Conservation (phyloP, 2,888 invertebrate species). For the Lomographa bimaculata region DNA sequence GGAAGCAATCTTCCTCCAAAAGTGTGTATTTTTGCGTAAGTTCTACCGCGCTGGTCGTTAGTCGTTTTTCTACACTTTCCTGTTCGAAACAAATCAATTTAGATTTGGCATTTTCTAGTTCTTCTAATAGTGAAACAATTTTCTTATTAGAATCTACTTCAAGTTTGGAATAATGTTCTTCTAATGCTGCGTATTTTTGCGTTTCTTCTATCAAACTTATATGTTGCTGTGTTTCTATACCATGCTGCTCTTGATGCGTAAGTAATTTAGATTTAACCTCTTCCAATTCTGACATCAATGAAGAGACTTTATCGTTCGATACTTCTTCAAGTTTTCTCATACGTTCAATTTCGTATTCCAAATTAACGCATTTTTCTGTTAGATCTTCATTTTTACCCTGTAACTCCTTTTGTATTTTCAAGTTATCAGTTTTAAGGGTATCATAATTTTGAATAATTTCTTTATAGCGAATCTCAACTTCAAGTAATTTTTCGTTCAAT, state of each 20-base stretch:
- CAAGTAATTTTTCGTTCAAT: slow-evolving; percentile 40
- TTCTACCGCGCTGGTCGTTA: slow-evolving; percentile 33
- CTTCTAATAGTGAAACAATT: slow-evolving; percentile 39
- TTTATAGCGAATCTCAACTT: slow-evolving; percentile 41
- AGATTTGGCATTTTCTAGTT: slow-evolving; percentile 45
- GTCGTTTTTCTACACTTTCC: slow-evolving; percentile 27
- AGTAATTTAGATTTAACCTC: slow-evolving; percentile 37
- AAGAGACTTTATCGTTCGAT: slow-evolving; percentile 39
- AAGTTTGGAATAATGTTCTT: slow-evolving; percentile 9
- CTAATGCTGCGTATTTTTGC: too few species aligned
- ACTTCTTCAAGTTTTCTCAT: slow-evolving; percentile 44
- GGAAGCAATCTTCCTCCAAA: slow-evolving; percentile 52
- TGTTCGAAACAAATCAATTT: slow-evolving; percentile 39
- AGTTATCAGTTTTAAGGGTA: slow-evolving; percentile 40
- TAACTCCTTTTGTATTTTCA: slow-evolving; percentile 46
- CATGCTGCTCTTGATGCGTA: slow-evolving; percentile 39
- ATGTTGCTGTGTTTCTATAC: slow-evolving; percentile 26
- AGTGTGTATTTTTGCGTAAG: slow-evolving; percentile 46
- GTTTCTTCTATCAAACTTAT: slow-evolving; percentile 19
- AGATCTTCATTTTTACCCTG: slow-evolving; percentile 40
- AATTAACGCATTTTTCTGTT: slow-evolving; percentile 34
- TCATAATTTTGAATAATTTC: slow-evolving; percentile 44
- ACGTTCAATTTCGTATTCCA: slow-evolving; percentile 44
- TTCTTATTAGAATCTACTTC: slow-evolving; percentile 44
- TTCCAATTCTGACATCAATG: slow-evolving; percentile 49